Evolutionary conservation across 2,888 invertebrate species (phyloP).

Genomic region (Aradus depressus): DNA sequence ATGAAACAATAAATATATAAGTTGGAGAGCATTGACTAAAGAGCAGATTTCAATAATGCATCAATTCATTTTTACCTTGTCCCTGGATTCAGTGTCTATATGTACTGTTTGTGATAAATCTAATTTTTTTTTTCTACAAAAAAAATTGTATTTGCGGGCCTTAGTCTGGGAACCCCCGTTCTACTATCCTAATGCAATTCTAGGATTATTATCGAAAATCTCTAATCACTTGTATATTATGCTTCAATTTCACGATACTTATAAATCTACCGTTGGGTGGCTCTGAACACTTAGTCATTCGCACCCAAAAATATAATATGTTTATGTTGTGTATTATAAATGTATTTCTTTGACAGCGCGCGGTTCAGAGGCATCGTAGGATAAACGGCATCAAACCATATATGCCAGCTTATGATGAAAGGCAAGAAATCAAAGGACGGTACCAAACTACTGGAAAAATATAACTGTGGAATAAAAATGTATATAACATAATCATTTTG

Average conservation of each 20-base stretch:
- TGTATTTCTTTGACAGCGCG: conserved; percentile 4
- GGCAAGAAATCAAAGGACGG: conserved; percentile 42
- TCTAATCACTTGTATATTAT: no score
- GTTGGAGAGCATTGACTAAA: no score
- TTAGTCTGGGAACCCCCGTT: no score
- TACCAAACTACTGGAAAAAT: conserved; percentile 14
- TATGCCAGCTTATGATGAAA: conserved; percentile 58
- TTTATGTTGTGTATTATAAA: background rate
- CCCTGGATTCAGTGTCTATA: background rate
- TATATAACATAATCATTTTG: no score
- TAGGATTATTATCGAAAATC: no score
- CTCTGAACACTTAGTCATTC: no score
- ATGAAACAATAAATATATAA: background rate
- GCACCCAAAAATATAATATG: no score
- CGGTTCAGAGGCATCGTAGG: conserved; percentile 47
- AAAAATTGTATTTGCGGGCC: background rate
- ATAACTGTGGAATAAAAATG: conserved; percentile 3
- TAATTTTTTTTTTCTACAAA: no score
- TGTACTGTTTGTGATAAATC: background rate
- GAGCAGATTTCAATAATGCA: no score
- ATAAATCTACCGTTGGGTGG: no score
- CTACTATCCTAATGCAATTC: no score
- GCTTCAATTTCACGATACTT: no score
- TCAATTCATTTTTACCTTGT: background rate
- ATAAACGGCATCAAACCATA: conserved; percentile 51